phyloP scores from a whole-genome alignment of 2,113 vertebrate species.

The Marcusenius ussheri region DNA sequence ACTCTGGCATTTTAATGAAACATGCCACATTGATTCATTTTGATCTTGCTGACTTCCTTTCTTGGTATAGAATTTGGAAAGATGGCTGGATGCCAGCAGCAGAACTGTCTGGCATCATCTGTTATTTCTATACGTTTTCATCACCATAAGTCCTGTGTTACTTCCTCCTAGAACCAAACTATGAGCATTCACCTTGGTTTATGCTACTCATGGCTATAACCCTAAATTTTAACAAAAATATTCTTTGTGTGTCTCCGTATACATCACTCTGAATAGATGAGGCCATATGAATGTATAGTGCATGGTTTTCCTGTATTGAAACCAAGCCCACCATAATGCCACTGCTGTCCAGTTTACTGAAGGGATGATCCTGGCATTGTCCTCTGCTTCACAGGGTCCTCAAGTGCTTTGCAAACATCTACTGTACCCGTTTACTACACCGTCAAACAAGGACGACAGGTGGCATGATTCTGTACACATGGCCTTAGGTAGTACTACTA shows the following conservation, averaged over 20 bases:
- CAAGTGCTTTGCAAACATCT: slow-evolving; percentile 24
- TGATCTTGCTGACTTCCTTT: not conserved
- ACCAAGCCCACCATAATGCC: slow-evolving; percentile 4
- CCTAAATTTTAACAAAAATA: not conserved
- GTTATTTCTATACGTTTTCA: not conserved
- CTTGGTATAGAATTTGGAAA: not conserved
- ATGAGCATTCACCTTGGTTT: not conserved
- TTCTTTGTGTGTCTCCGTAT: not conserved
- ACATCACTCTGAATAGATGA: not conserved
- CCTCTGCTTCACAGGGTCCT: slow-evolving; percentile 40
- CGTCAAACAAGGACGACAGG: not conserved
- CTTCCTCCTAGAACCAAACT: not conserved
- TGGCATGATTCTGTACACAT: slow-evolving; percentile 32
- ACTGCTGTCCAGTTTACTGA: slow-evolving; percentile 29
- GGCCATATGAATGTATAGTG: slow-evolving; percentile 9
- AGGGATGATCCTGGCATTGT: slow-evolving; percentile 23
- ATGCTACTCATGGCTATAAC: not conserved
- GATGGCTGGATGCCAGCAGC: not conserved
- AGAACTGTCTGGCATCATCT: not conserved
- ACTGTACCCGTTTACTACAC: slow-evolving; percentile 21
- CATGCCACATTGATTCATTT: not conserved
- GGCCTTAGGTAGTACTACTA: not conserved
- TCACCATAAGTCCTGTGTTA: not conserved
- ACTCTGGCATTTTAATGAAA: not conserved
- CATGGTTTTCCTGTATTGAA: not conserved